A percentile compares a stretch with the other conserved stretches of the same genome.
These are phyloP conservation scores for Chlorops oryzae DNA, from an alignment of 1,140 invertebrate species.

Conservation along the genomic window DNA sequence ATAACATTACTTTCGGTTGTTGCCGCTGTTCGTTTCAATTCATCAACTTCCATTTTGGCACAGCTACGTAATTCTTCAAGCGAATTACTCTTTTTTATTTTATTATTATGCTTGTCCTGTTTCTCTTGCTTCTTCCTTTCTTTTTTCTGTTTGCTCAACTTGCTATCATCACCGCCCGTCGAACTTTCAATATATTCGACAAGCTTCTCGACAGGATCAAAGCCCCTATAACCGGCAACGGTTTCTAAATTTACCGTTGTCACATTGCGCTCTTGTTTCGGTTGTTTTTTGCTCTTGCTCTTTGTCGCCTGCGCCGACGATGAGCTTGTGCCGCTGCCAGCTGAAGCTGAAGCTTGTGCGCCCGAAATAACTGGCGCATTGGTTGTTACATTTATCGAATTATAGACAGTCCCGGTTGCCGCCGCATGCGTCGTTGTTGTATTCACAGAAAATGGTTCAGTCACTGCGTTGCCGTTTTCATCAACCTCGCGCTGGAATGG, in stretches of 20 bases:
- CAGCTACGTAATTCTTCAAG: constrained; percentile 58
- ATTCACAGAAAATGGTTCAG: constrained; percentile 14
- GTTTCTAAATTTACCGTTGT: constrained; percentile 53
- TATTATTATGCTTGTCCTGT: constrained; percentile 36
- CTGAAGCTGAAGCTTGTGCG: too few relatives aligned
- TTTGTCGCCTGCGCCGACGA: constrained; percentile 30
- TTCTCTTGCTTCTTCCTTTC: constrained; percentile 21
- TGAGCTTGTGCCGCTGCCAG: too few relatives aligned
- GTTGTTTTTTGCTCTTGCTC: constrained; percentile 40
- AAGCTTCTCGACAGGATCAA: constrained; percentile 52
- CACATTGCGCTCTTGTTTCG: constrained; percentile 50
- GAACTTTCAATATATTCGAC: constrained; percentile 49
- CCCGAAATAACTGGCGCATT: too few relatives aligned
- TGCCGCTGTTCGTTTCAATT: constrained; percentile 39
- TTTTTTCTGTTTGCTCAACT: too few relatives aligned
- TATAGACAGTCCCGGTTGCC: constrained; percentile 7
- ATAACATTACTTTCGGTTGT: constrained; percentile 47
- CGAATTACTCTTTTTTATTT: constrained; percentile 61
- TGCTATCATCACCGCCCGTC: constrained; percentile 11
- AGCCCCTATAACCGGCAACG: constrained; percentile 55
- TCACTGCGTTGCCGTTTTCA: constrained; percentile 51
- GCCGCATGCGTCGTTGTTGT: neutral
- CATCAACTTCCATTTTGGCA: constrained; percentile 42
- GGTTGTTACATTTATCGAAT: too few relatives aligned
- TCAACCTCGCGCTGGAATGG: constrained; percentile 48